A percentile compares a stretch with the other conserved stretches of the same genome.
Conservation (phyloP, 2,888 invertebrate genomes). For the Oligia strigilis region DNA sequence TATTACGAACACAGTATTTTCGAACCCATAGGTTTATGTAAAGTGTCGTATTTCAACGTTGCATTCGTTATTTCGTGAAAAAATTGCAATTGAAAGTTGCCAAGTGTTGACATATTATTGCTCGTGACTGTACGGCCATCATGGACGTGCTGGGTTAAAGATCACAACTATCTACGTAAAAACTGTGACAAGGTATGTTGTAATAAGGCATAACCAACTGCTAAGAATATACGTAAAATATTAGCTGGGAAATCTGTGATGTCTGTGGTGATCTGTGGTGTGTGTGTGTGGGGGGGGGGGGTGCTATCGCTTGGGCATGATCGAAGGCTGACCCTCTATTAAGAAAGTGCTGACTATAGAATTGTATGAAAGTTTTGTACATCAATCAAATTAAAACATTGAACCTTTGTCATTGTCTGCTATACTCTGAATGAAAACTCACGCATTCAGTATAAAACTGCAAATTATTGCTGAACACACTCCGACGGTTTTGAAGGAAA, state of each 20-base stretch:
- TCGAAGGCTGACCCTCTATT: not conserved
- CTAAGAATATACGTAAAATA: conserved; percentile 2
- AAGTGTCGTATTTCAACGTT: too few relatives aligned
- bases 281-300: too few relatives aligned
- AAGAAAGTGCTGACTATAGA: not conserved
- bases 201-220: conserved; percentile 15
- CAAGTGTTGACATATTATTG: too few relatives aligned
- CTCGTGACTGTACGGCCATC: not conserved
- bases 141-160: conserved; percentile 47
- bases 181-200: conserved; percentile 43
- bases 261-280: too few relatives aligned
- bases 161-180: conserved; percentile 37
- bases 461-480: not conserved
- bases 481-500: not conserved
- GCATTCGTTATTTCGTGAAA: too few relatives aligned
- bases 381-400: not conserved
- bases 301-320: not conserved
- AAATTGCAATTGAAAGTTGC: too few relatives aligned
- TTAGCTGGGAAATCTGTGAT: not conserved
- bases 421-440: not conserved
- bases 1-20: too few relatives aligned
- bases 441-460: not conserved
- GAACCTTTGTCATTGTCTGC: too few relatives aligned
- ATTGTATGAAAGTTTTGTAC: not conserved
- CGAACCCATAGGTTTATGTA: too few relatives aligned